Evolutionary conservation across 1,140 invertebrate genomes (phyloP), one percentile per base, ranked within the genome.

Genomic region (Drosophila saltans): DNA sequence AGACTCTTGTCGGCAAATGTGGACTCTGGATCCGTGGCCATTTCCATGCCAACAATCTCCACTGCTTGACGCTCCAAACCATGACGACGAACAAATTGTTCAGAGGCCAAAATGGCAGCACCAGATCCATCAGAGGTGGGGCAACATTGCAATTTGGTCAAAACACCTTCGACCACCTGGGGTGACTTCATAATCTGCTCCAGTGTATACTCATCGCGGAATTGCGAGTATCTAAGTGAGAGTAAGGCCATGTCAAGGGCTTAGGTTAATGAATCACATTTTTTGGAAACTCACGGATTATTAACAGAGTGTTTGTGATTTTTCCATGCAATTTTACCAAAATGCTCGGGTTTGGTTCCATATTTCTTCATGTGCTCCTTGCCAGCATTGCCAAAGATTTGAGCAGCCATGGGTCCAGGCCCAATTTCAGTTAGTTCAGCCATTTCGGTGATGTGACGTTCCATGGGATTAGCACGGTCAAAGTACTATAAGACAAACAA

Each of bases 301-400:
- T 99, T 98, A 0, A 95, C 94, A 1, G 98, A 99, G 94, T 99
- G 98, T 77, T 97, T 95, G 92, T 99, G 98, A 93, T 99, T 99
- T 92, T 99, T 99, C 72, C 96, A 96, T 0, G 98, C 98, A 90
- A 99, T 98, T 94, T 99, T 99, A 1, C 98, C 98, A 92, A 99
- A 96, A 92, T 99, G 98, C 58, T 97, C 95, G 16, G 96, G 94
- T 75, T 95, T 98, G 0, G 98, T 98, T 26, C 98, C 98, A 93
- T 99, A 91, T 93, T 98, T 98, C 84, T 98, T 95, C 97, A 99
- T 99, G 89, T 99, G 98, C 85, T 99, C 98, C 56, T 96, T 93
- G 5, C 96, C 98, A 72, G 98, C 98, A 93, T 98, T 98, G 21
- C 97, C 98, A 94, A 99, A 99, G 92, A 99, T 94, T 93, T 99